Conservation (phyloP, 2,797 vertebrate species). For the Labroides dimidiatus region DNA sequence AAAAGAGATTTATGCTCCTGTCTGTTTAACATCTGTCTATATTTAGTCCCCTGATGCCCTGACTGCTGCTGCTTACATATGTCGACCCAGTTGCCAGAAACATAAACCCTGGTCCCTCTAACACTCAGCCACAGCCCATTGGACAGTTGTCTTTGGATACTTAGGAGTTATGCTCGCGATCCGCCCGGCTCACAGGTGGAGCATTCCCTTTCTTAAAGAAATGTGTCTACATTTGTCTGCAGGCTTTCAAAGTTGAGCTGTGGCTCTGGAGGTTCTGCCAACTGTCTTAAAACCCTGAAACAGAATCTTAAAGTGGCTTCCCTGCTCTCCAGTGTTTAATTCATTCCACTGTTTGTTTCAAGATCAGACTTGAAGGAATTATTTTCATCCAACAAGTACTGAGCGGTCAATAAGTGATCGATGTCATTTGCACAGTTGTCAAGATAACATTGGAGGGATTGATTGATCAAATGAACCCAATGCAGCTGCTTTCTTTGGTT, state of each 20-base stretch:
- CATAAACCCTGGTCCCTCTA: constrained; percentile 40
- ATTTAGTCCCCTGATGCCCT: constrained; percentile 13
- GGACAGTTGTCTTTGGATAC: constrained; percentile 72
- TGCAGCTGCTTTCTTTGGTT: constrained; percentile 30
- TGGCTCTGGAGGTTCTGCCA: constrained; percentile 26
- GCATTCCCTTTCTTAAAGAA: constrained; percentile 63
- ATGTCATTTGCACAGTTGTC: constrained; percentile 67
- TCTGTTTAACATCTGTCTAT: constrained; percentile 5
- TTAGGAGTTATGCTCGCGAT: constrained; percentile 65
- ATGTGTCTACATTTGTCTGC: constrained; percentile 41
- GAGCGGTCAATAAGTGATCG: constrained; percentile 51
- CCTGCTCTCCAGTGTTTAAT: background rate
- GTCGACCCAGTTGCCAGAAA: constrained; percentile 59
- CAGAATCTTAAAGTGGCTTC: constrained; percentile 23
- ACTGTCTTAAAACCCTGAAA: constrained; percentile 40
- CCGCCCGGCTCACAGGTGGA: constrained; percentile 65
- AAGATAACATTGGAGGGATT: constrained; percentile 63
- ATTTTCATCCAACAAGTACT: constrained; percentile 24
- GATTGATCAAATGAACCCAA: constrained; percentile 54
- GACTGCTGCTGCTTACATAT: constrained; percentile 15
- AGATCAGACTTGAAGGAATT: constrained; percentile 37
- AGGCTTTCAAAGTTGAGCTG: constrained; percentile 5
- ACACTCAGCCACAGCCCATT: constrained; percentile 44
- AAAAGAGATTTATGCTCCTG: constrained; percentile 6
- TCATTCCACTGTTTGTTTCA: background rate